Evolutionary conservation across 2,113 vertebrate species (phyloP), one percentile per base, ranked within the genome.

Genomic region (Columba livia): DNA sequence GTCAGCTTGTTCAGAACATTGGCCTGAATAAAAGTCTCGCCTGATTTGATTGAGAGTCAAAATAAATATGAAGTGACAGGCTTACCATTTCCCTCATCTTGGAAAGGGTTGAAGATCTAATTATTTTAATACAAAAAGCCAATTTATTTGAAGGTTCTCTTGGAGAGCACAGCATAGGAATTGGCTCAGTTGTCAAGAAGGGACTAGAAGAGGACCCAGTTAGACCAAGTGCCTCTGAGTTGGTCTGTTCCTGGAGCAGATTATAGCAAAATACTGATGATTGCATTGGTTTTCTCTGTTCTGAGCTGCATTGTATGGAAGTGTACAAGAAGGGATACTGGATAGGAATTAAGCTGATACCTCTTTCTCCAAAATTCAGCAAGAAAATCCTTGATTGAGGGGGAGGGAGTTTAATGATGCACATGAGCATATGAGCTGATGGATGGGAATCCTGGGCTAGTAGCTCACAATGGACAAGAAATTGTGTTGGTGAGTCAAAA

Each of bases 21-120:
- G 40, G 51, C 84, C 88, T 87, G 58, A 72, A 78, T 62, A 88
- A 83, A 95, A 88, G 48, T 78, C 42, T 78, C 0, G 0, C 26
- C 51, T 74, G 64, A 88, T 93, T 80, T 74, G 67, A 32, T n/a
- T 92, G 29, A 94, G 53, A 92, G 77, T 89, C 51, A 77, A 94
- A 93, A 89, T 61, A 87, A 74, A 79, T 85, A 60, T 6, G 51
- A 90, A 90, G 42, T 87, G 77, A 85, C 50, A 86, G 53, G 54
- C 57, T 84, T 93, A 70, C 64, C 11, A 34, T 64, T 89, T 94
- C 32, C 44, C 28, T 94, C 54, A 25, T 58, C 67, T 81, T 72
- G 57, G 89, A 91, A 89, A 75, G 28, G 40, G 47, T 62, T 65
- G 36, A 85, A 86, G 93, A 82, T 72, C 75, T 73, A 74, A 67